Evolutionary conservation across 2,888 invertebrate genomes (phyloP), one percentile per base, ranked within the genome.

Genomic region (Leptinotarsa juncta): DNA sequence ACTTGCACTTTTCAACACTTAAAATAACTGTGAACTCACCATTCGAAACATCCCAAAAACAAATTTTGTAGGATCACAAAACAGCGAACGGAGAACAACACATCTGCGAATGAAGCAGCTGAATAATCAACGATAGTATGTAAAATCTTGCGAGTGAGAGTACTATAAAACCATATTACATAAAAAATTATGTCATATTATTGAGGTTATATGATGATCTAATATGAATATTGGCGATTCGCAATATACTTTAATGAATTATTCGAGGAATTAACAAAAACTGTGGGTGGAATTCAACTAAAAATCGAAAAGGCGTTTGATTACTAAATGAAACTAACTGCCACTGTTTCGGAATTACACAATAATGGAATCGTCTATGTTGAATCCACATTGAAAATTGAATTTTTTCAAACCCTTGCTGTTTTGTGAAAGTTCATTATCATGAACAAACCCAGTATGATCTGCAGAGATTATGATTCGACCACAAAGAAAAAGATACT

Each of bases 161-260:
- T 74, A 67, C 72, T 77, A 67, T 74, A 70, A 74, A 74, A 78
- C 23, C 48, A 23, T 71, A 76, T 78, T 79, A 77, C 76, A 78
- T 78, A 70, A 79, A 66, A 78, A 42, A 71, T 76, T 74, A 76
- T 73, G 70, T 76, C 72, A 67, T 57, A 57, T 51, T 68, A 66
- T 72, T 73, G 69, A 57, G 66, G 57, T 70, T 72, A 70, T 67
- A 73, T 62, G 42, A 62, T 62, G 42, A 32, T 62, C 62, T 32
- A 62, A 62, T 62, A 62, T 62, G 62, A 32, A 42, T 62, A 14
- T 32, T 15, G n/a, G n/a, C 3, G 62, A 62, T 62, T 62, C 32
- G 26, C 62, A 26, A 62, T n/a, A 10, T 12, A 42, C 12, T 42
- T 42, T 42, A 42, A 10, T 42, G 12, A 2, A 42, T 42, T 10